These are phyloP conservation scores for Sinocyclocheilus anophthalmus DNA, from an alignment of 2,113 vertebrate genomes.

Conservation along the genomic window DNA sequence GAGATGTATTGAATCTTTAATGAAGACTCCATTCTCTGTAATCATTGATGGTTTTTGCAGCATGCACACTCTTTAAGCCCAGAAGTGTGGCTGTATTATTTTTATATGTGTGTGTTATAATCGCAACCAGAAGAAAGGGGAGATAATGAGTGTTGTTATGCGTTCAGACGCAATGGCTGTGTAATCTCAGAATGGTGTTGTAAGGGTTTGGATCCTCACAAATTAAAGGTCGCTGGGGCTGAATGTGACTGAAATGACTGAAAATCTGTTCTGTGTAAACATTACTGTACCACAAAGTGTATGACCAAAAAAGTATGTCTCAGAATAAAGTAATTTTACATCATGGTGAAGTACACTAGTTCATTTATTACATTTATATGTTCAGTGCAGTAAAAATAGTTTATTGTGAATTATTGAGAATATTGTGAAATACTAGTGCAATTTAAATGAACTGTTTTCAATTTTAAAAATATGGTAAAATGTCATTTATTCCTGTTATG, in stretches of 20 bases:
- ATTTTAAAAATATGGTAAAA: not conserved
- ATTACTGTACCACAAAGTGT: not conserved
- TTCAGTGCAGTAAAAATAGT: not conserved
- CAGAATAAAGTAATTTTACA: not conserved
- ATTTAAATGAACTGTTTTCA: not conserved
- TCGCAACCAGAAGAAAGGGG: not conserved
- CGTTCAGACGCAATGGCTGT: not conserved
- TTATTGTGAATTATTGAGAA: not conserved
- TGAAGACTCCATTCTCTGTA: slow-evolving; percentile 64
- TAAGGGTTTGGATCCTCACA: not conserved
- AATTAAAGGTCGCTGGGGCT: not conserved
- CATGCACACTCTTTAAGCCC: not conserved
- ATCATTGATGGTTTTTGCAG: slow-evolving; percentile 62
- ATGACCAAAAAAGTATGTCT: not conserved
- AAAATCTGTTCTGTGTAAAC: not conserved
- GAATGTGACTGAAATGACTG: not conserved
- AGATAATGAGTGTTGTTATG: not conserved
- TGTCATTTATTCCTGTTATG: not conserved
- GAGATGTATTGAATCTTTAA: slow-evolving; percentile 69
- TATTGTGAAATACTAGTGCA: not conserved
- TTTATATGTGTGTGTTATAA: not conserved
- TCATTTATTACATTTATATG: not conserved
- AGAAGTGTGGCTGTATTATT: slow-evolving; percentile 15
- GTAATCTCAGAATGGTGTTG: not conserved
- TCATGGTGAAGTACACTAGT: not conserved